Evolutionary conservation across 2,113 vertebrate genomes (phyloP).

Genomic region (Globicephala melas): DNA sequence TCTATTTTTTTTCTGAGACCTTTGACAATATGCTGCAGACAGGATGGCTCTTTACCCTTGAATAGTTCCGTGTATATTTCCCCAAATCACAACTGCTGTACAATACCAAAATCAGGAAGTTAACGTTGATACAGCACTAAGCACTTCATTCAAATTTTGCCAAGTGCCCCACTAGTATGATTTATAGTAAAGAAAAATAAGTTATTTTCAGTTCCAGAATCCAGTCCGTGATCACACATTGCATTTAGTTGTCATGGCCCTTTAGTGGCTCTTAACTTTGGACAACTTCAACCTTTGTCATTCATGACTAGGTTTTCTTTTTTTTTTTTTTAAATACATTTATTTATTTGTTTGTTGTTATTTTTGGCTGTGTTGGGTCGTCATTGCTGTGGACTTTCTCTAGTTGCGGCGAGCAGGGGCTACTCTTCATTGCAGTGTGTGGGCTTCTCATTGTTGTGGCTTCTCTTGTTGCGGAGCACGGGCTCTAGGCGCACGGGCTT

Average conservation of each 20-base stretch:
- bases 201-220: background rate
- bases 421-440: background rate
- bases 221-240: background rate
- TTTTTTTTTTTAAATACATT: background rate
- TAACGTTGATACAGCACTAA: background rate
- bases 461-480: background rate
- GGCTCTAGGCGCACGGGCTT: fast-evolving
- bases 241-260: background rate
- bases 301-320: background rate
- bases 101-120: background rate
- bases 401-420: background rate
- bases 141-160: background rate
- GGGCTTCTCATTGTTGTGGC: background rate
- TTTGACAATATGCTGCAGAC: background rate
- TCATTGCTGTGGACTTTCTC: background rate
- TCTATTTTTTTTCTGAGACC: background rate
- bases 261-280: background rate
- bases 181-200: background rate
- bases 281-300: background rate
- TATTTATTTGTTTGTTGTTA: too few relatives aligned
- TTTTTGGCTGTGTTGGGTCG: too few relatives aligned
- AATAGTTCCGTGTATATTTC: background rate
- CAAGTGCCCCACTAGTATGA: background rate
- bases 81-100: background rate
- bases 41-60: background rate